A percentile compares a stretch with the other conserved stretches of the same genome.
Conservation (phyloP, 2,888 invertebrate species). For the Cinara cedri region DNA sequence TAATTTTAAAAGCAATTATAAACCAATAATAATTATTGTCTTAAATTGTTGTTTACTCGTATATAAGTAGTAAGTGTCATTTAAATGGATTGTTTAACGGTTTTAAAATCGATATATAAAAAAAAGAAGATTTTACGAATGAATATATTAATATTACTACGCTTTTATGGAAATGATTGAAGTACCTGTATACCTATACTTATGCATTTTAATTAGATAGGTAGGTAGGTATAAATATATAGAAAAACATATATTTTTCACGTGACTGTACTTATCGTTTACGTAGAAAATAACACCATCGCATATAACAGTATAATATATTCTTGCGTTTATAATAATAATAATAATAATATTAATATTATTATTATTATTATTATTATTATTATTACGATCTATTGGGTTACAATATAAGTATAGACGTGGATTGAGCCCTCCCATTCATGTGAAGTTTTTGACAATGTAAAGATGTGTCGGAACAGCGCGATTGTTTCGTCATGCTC, state of each 20-base stretch:
- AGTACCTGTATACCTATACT: no score
- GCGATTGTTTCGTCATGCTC: slow-evolving; percentile 43
- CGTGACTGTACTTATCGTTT: background rate
- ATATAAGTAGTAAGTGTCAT: no score
- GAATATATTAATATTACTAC: no score
- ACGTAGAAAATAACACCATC: background rate
- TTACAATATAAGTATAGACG: slow-evolving; percentile 19
- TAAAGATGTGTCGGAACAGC: slow-evolving; percentile 42
- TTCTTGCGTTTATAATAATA: background rate
- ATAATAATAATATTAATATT: no score
- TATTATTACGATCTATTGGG: slow-evolving; percentile 18
- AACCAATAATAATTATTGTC: no score
- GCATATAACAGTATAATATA: slow-evolving; percentile 35
- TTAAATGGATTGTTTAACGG: no score
- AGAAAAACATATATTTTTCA: background rate
- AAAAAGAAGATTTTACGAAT: no score
- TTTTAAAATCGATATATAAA: no score
- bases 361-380: no score
- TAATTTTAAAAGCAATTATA: no score
- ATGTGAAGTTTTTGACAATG: slow-evolving; percentile 36
- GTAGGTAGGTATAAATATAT: background rate
- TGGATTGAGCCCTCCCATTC: slow-evolving; percentile 20
- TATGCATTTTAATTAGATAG: background rate
- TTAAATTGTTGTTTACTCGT: no score
- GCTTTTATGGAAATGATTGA: no score